Conservation (phyloP, 2,888 invertebrate genomes). For the Eretmocerus hayati region DNA sequence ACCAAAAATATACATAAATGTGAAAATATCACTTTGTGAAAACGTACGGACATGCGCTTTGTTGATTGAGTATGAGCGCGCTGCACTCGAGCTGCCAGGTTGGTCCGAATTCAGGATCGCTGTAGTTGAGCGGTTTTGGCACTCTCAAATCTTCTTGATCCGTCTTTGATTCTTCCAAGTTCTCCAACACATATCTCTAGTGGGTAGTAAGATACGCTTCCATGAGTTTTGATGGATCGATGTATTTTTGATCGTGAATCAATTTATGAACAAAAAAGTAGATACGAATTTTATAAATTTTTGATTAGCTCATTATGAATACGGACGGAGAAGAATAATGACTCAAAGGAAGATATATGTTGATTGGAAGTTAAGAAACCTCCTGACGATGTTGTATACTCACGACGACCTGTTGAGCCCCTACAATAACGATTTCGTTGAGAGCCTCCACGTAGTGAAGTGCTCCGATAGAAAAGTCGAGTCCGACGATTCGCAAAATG, state of each 20-base stretch:
- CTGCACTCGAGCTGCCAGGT: conserved; percentile 27
- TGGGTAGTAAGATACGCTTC: no score
- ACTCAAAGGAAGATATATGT: no score
- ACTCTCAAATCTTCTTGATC: conserved; percentile 23
- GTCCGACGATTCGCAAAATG: conserved; percentile 16
- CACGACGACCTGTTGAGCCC: conserved; percentile 24
- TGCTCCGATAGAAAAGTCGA: conserved; percentile 25
- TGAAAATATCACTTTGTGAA: conserved; percentile 6
- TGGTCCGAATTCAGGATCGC: conserved; percentile 27
- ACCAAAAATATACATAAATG: background rate
- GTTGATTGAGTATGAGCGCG: conserved; percentile 23
- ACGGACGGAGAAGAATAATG: no score
- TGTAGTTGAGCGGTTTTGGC: conserved; percentile 18
- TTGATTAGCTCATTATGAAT: no score
- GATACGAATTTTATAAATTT: no score
- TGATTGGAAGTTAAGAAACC: no score
- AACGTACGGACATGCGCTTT: conserved; percentile 8
- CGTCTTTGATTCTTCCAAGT: no score
- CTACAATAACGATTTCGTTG: conserved; percentile 26
- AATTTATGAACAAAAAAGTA: no score
- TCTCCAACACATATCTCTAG: no score
- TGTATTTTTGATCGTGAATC: no score
- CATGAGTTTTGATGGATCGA: no score
- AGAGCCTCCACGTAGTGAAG: conserved; percentile 23
- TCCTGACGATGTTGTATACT: no score